These are phyloP conservation scores for Dissostichus mawsoni DNA, from an alignment of 2,113 vertebrate species.

Conservation along the genomic window DNA sequence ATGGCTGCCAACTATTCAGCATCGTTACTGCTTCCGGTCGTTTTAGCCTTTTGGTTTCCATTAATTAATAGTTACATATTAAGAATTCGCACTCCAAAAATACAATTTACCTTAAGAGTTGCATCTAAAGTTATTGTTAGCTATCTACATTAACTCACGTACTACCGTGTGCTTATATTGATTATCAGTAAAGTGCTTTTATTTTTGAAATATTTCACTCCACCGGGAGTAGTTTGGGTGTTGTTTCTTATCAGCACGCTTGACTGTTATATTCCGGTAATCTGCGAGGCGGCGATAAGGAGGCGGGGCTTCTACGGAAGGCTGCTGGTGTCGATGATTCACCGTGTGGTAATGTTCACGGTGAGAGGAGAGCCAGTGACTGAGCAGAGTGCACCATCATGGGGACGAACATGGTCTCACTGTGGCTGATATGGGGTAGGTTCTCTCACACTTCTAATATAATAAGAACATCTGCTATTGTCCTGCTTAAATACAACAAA, in stretches of 20 bases:
- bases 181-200: background rate
- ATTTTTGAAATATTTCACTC: conserved; percentile 1
- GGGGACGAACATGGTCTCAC: background rate
- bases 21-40: no score
- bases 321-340: background rate
- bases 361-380: background rate
- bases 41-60: no score
- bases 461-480: no score
- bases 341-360: conserved; percentile 3
- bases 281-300: conserved; percentile 41
- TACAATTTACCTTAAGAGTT: no score
- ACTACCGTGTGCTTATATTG: no score
- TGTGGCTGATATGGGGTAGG: conserved; percentile 57
- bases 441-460: background rate
- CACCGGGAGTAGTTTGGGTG: background rate
- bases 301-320: conserved; percentile 31
- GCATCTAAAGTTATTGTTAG: background rate
- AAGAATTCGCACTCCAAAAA: no score
- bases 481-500: background rate
- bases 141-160: background rate
- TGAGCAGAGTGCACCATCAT: background rate
- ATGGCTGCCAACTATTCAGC: no score
- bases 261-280: conserved; percentile 25
- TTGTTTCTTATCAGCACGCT: rapidly evolving
- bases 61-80: no score